Percentiles rank a stretch among this genome's conserved stretches.
phyloP scores from a whole-genome alignment of 2,113 vertebrate genomes.

The Corydoras sp. region DNA sequence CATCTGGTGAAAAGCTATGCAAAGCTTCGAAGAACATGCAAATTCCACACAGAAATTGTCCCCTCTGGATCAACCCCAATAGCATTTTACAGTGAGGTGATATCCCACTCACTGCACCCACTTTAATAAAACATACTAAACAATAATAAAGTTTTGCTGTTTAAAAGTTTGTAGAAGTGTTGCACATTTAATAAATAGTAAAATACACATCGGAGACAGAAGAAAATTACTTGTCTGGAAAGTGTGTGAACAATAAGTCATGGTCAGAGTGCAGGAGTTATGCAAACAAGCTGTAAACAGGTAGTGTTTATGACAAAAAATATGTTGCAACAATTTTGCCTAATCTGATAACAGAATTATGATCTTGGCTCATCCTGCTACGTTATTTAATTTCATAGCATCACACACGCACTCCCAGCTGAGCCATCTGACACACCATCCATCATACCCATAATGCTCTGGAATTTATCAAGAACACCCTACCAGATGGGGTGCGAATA shows the following conservation, averaged over 20 bases:
- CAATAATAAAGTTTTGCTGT: too few species aligned
- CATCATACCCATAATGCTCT: constrained; percentile 39
- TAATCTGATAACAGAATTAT: constrained; percentile 11
- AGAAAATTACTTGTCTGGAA: not conserved
- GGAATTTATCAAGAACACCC: constrained; percentile 40
- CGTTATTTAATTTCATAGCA: constrained; percentile 1
- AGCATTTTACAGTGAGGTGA: too few species aligned
- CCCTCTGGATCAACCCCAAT: too few species aligned
- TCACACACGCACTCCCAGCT: constrained; percentile 20
- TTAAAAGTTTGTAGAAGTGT: too few species aligned
- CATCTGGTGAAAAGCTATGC: too few species aligned
- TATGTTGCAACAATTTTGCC: not conserved
- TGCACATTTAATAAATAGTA: not conserved
- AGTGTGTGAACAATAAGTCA: not conserved
- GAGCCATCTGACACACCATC: constrained; percentile 41
- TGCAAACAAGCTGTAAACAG: not conserved
- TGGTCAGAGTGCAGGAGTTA: constrained; percentile 6
- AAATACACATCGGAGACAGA: not conserved
- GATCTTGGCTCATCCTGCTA: not conserved
- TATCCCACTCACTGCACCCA: too few species aligned
- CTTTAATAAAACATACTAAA: too few species aligned
- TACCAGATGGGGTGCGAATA: constrained; percentile 43
- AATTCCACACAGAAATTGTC: too few species aligned
- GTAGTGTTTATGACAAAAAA: constrained; percentile 4
- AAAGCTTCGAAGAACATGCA: too few species aligned